Evolutionary conservation across 2,113 vertebrate species (phyloP).

Genomic region (Motacilla tschutschensis): DNA sequence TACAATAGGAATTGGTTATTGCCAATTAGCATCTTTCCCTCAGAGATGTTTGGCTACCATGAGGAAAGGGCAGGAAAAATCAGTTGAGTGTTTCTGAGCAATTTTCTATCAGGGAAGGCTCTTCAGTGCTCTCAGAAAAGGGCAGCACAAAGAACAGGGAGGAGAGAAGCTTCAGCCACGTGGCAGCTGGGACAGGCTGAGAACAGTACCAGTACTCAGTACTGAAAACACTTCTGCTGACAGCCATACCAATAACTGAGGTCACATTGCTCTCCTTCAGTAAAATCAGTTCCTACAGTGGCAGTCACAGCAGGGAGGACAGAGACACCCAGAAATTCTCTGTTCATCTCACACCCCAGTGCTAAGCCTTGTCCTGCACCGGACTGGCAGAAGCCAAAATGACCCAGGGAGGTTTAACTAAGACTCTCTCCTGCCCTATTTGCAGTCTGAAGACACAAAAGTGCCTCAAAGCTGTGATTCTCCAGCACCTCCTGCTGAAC

Average conservation of each 20-base stretch:
- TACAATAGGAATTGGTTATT: background rate
- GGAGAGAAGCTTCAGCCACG: background rate
- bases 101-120: background rate
- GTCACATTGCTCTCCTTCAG: background rate
- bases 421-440: background rate
- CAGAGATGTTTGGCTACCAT: background rate
- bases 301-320: background rate
- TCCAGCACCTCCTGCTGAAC: background rate
- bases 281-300: background rate
- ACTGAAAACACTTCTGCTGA: background rate
- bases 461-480: background rate
- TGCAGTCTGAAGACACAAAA: background rate
- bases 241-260: background rate
- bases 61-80: background rate
- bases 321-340: background rate
- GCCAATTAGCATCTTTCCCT: rapidly evolving
- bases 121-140: background rate
- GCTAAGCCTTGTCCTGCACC: background rate
- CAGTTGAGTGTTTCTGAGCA: background rate
- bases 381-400: background rate
- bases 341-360: background rate
- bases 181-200: background rate
- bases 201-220: background rate
- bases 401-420: background rate
- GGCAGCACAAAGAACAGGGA: background rate